These are phyloP conservation scores for Drosophila pseudoananassae DNA, from an alignment of 1,140 invertebrate genomes.

Conservation along the genomic window DNA sequence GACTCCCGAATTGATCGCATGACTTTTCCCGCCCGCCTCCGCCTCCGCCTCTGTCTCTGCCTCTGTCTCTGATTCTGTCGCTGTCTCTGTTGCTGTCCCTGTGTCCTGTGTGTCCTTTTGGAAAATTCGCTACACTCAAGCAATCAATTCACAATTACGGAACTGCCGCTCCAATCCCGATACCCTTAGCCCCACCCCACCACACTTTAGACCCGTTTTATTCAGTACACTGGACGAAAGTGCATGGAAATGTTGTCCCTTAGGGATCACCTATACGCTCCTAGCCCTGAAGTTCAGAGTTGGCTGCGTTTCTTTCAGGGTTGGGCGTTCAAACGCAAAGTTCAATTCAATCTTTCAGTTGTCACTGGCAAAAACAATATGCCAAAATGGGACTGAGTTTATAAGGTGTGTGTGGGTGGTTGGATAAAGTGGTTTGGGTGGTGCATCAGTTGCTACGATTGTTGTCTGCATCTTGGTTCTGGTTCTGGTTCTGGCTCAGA, in stretches of 20 bases:
- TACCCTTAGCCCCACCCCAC: neutral
- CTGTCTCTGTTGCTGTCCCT: neutral
- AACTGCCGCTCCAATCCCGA: constrained; percentile 11
- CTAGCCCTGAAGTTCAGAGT: neutral
- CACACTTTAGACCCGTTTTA: neutral
- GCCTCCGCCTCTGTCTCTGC: neutral
- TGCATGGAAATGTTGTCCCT: neutral
- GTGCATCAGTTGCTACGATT: constrained; percentile 26
- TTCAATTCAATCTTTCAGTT: constrained; percentile 81
- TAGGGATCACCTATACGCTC: neutral
- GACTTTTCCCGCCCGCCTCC: constrained; percentile 13
- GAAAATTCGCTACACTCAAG: constrained; percentile 71
- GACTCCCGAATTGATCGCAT: constrained; percentile 66
- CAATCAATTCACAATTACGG: constrained; percentile 80
- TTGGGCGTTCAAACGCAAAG: constrained; percentile 55
- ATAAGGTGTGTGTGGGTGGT: neutral
- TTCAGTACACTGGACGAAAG: neutral
- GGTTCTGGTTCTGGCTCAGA: constrained; percentile 40
- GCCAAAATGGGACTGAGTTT: constrained; percentile 8
- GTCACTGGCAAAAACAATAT: constrained; percentile 76
- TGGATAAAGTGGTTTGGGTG: neutral
- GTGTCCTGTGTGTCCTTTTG: neutral
- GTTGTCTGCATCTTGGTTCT: constrained; percentile 37
- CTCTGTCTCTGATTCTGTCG: neutral
- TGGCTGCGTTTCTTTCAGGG: neutral